A percentile compares a stretch with the other conserved stretches of the same genome.
These are phyloP conservation scores for Bubo blakistoni DNA, from an alignment of 2,113 vertebrate species.

Conservation along the genomic window DNA sequence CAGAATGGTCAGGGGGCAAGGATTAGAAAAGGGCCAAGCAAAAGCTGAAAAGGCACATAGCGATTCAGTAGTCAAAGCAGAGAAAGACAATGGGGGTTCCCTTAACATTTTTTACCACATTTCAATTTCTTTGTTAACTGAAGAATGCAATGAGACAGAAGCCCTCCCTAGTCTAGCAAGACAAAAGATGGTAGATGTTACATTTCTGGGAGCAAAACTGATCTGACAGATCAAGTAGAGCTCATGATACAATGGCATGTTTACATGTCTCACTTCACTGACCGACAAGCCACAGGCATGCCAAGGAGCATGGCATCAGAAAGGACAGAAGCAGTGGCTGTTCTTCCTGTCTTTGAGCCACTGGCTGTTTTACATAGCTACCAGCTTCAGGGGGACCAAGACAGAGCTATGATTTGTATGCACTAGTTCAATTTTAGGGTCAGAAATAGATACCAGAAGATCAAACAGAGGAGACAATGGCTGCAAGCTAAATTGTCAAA, in stretches of 20 bases:
- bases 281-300: neutral
- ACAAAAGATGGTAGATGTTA: neutral
- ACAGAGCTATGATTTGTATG: neutral
- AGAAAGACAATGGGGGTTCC: neutral
- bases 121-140: neutral
- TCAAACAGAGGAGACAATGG: neutral
- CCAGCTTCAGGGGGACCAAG: neutral
- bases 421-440: neutral
- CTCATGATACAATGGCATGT: accelerated
- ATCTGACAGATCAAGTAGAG: neutral
- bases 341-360: neutral
- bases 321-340: neutral
- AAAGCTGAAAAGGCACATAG: neutral
- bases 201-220: neutral
- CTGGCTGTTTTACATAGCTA: neutral
- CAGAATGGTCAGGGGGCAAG: neutral
- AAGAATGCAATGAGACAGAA: neutral
- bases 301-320: accelerated
- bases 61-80: neutral
- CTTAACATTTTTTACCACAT: neutral
- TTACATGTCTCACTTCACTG: neutral
- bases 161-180: neutral
- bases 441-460: neutral
- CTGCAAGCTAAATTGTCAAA: neutral
- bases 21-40: neutral